Conservation (phyloP, 2,888 invertebrate species). For the Plutella xylostella region DNA sequence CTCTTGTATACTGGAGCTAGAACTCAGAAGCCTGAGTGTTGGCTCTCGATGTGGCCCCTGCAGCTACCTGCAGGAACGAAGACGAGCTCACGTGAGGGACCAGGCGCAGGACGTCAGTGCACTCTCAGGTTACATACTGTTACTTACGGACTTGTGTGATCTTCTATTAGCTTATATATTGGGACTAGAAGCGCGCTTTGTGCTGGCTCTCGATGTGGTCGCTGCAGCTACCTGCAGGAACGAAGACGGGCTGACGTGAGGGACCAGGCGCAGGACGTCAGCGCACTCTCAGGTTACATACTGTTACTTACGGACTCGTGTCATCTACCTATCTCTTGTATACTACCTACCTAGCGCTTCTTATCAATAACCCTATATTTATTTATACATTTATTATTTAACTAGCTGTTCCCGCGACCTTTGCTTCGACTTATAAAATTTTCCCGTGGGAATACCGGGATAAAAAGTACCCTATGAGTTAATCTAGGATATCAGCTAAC, state of each 20-base stretch:
- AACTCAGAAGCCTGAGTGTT: conserved; percentile 83
- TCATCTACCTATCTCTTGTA: no score
- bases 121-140: conserved; percentile 59
- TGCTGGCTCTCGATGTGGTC: conserved; percentile 78
- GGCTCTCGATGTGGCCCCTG: conserved; percentile 77
- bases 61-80: conserved; percentile 80
- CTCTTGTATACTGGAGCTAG: conserved; percentile 79
- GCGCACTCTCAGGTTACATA: conserved; percentile 76
- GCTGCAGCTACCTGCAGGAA: conserved; percentile 81
- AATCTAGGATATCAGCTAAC: no score
- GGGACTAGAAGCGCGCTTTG: conserved; percentile 85
- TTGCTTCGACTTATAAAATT: no score
- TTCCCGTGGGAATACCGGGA: no score
- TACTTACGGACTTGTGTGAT: conserved; percentile 3
- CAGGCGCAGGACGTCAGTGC: conserved; percentile 92
- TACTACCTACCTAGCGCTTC: conserved; percentile 81
- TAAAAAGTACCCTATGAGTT: no score
- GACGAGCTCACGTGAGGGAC: conserved; percentile 93
- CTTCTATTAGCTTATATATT: no score
- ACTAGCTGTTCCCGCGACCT: no score
- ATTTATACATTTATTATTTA: no score
- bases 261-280: conserved; percentile 94
- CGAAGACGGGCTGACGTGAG: conserved; percentile 91
- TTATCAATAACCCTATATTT: no score
- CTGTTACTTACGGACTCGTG: no score